These are phyloP conservation scores for Gallinago jamesoni DNA, from an alignment of 2,113 vertebrate genomes.

Conservation along the genomic window DNA sequence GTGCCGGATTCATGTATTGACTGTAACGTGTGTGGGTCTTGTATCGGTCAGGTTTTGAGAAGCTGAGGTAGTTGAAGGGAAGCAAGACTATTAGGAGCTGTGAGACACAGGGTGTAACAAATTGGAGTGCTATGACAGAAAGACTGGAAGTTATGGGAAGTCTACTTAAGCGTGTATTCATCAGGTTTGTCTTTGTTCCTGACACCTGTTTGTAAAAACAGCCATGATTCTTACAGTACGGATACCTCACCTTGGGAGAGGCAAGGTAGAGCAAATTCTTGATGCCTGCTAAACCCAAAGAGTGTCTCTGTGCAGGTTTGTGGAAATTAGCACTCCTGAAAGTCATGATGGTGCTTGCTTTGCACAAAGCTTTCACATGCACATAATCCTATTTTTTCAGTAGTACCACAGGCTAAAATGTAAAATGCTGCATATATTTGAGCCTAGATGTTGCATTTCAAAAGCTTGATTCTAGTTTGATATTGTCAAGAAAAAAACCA, in stretches of 20 bases:
- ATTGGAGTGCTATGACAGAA: not conserved
- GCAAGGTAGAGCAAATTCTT: not conserved
- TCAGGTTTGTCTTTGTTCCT: not conserved
- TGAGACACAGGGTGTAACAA: not conserved
- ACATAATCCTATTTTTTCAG: not conserved
- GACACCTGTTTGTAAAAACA: not conserved
- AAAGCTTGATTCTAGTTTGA: not conserved
- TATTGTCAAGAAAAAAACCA: not conserved
- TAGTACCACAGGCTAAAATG: not conserved
- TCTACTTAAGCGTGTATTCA: accelerated
- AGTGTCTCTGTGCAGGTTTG: not conserved
- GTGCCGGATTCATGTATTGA: not conserved
- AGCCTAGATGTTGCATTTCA: not conserved
- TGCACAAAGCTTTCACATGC: not conserved
- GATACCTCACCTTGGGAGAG: not conserved
- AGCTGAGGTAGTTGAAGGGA: not conserved
- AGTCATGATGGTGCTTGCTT: not conserved
- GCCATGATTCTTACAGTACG: not conserved
- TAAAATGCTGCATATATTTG: not conserved
- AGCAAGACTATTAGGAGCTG: not conserved
- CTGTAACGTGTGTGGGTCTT: not conserved
- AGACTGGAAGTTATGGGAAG: not conserved
- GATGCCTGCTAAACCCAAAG: not conserved
- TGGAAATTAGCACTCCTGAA: not conserved
- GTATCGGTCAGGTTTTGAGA: not conserved